Base-by-base conservation (phyloP, 2,888 invertebrate species). In the Tortricodes alternella region DNA sequence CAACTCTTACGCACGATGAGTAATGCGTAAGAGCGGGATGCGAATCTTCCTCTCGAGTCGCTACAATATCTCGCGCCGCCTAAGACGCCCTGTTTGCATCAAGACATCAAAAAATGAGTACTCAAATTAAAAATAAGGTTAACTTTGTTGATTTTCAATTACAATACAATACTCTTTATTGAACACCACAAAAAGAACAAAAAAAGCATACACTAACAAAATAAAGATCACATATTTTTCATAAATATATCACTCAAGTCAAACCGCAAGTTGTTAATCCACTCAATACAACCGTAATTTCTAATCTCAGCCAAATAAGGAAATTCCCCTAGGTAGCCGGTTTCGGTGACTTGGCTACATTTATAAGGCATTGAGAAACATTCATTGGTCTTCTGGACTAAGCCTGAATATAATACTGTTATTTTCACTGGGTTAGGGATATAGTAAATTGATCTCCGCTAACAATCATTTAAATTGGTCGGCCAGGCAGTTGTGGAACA, bases 281-380 rank as follows among this genome's bases (percentile, higher is more conserved):
- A 37, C 44, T 44, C 43, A 52, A 24, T 37, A 46, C 27, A 38
- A 53, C 19, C 46, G 46, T 46, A 46, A 44, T 46, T 53, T 53
- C 46, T 46, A 53, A 52, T 52, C 37, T 52, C 37, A 44, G 15
- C 21, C 32, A 32, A 51, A 51, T 46, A 38, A 46, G 46, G 46
- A 32, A 43, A 46, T 11, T 53, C 44, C 37, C 53, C 46, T 46
- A 38, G 44, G 46, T 38, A 29, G 21, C 18, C 21, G 27, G 24
- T 44, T 44, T 11, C 13, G 27, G 37, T 13, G 35, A 23, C 32
- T 41, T 16, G 15, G 50, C 21, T 39, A 29, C 29, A 32, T 51
- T 41, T 32, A 34, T 34, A 43, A 35, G 16, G 27, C 24, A 19
- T 38, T 27, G 9, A 27, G 18, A 24, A 13, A 23, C 34, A 24